Percentiles rank a stretch among this genome's conserved stretches.
phyloP scores from a whole-genome alignment of 1,140 invertebrate genomes.

The Chelonus insularis region DNA sequence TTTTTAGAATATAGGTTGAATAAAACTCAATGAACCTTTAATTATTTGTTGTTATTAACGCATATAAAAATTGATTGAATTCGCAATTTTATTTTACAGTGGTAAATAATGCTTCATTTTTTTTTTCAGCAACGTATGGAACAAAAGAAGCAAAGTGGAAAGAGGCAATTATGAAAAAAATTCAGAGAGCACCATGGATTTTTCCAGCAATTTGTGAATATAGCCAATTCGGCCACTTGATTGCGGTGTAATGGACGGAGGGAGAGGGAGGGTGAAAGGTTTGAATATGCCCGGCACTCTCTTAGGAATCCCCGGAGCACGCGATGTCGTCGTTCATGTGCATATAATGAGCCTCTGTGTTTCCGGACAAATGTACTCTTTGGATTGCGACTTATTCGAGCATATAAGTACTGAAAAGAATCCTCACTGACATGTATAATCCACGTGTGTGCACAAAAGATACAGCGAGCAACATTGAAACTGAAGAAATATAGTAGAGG shows the following conservation, averaged over 20 bases:
- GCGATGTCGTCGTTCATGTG: constrained; percentile 19
- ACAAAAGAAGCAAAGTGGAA: too few relatives aligned
- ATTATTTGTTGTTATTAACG: too few relatives aligned
- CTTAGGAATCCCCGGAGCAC: constrained; percentile 16
- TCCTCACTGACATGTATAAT: constrained; percentile 14
- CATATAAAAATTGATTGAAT: too few relatives aligned
- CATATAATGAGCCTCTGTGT: constrained; percentile 18
- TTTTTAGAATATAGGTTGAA: too few relatives aligned
- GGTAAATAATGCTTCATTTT: too few relatives aligned
- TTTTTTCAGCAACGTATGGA: too few relatives aligned
- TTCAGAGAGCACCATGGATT: constrained; percentile 14
- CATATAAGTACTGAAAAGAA: background rate
- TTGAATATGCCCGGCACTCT: constrained; percentile 10
- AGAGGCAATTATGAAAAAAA: background rate
- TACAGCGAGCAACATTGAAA: constrained; percentile 44
- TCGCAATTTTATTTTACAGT: too few relatives aligned
- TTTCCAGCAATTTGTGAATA: constrained; percentile 22
- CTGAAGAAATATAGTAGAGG: constrained; percentile 22
- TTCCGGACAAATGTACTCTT: constrained; percentile 16
- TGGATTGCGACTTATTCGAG: constrained; percentile 16
- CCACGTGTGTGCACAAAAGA: constrained; percentile 15
- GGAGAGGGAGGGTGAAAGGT: background rate
- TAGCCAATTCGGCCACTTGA: constrained; percentile 21
- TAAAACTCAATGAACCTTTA: too few relatives aligned
- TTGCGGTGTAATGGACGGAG: constrained; percentile 5